Percentiles rank a stretch among this genome's conserved stretches.
phyloP scores from a whole-genome alignment of 2,888 invertebrate species.

The Ormyrus labotus region DNA sequence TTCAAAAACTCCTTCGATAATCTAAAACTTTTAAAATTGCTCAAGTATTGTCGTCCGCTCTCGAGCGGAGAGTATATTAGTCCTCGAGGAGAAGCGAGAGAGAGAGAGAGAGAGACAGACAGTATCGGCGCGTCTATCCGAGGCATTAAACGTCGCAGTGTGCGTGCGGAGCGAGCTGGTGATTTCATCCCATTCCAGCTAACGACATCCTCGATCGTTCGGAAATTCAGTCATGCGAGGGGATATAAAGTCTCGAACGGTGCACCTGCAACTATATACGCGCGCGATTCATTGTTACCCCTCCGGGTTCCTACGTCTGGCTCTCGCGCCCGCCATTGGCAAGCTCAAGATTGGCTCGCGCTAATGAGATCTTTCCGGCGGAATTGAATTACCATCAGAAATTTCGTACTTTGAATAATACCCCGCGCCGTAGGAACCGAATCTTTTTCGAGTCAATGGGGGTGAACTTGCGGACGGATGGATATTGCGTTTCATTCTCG shows the following conservation, averaged over 20 bases:
- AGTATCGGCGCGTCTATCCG: constrained; percentile 13
- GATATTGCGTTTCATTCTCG: no score
- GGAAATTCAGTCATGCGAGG: constrained; percentile 42
- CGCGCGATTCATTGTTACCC: constrained; percentile 19
- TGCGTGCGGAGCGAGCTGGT: constrained; percentile 12
- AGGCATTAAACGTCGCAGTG: constrained; percentile 5
- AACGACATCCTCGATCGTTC: constrained; percentile 42
- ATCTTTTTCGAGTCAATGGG: constrained; percentile 1
- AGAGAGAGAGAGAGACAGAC: neutral
- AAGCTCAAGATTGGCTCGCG: constrained; percentile 22
- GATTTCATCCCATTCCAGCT: constrained; percentile 43
- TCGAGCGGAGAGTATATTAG: no score
- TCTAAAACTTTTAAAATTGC: no score
- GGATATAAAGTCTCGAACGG: constrained; percentile 31
- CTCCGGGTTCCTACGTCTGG: constrained; percentile 1
- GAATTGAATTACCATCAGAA: constrained; percentile 31
- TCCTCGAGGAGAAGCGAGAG: no score
- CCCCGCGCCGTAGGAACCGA: neutral
- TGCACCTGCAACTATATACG: constrained; percentile 32
- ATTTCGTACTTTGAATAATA: constrained; percentile 8
- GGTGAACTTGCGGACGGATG: neutral
- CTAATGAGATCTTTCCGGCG: constrained; percentile 20
- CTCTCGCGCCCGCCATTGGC: neutral
- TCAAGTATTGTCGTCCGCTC: no score
- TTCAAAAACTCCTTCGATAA: no score